Evolutionary conservation across 2,888 invertebrate genomes (phyloP).

Genomic region (Sphaerophoria taeniata): DNA sequence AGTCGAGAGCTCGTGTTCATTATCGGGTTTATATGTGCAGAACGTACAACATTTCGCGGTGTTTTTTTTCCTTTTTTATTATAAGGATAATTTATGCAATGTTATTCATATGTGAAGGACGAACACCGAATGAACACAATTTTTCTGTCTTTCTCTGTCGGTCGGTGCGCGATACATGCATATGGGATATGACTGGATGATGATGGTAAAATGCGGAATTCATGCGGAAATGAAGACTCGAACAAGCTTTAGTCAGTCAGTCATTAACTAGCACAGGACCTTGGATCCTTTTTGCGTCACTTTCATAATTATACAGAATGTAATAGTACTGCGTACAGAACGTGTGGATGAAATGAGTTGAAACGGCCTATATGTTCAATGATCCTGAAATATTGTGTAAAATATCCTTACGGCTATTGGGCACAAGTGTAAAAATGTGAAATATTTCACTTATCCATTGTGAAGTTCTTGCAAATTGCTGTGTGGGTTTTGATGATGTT

Average conservation of each 20-base stretch:
- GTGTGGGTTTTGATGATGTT: background rate
- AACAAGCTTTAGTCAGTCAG: background rate
- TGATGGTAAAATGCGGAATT: constrained; percentile 45
- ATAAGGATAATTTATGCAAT: constrained; percentile 70
- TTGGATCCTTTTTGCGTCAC: background rate
- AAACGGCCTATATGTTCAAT: constrained; percentile 16
- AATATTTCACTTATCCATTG: background rate
- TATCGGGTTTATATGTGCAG: constrained; percentile 33
- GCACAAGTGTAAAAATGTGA: background rate
- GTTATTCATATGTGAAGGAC: constrained; percentile 56
- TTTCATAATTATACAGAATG: background rate
- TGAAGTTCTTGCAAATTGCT: background rate
- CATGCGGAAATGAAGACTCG: constrained; percentile 54
- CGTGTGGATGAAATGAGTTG: background rate
- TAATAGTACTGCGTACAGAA: background rate
- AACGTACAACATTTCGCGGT: constrained; percentile 16
- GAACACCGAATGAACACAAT: constrained; percentile 16
- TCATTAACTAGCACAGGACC: constrained; percentile 12
- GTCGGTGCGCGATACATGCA: background rate
- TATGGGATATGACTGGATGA: background rate
- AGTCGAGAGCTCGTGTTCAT: constrained; percentile 62
- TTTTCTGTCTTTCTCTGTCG: constrained; percentile 21
- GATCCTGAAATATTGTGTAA: background rate
- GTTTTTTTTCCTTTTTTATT: constrained; percentile 45
- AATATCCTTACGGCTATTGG: background rate